These are phyloP conservation scores for Varanus komodoensis DNA, from an alignment of 2,113 vertebrate genomes.

Conservation along the genomic window DNA sequence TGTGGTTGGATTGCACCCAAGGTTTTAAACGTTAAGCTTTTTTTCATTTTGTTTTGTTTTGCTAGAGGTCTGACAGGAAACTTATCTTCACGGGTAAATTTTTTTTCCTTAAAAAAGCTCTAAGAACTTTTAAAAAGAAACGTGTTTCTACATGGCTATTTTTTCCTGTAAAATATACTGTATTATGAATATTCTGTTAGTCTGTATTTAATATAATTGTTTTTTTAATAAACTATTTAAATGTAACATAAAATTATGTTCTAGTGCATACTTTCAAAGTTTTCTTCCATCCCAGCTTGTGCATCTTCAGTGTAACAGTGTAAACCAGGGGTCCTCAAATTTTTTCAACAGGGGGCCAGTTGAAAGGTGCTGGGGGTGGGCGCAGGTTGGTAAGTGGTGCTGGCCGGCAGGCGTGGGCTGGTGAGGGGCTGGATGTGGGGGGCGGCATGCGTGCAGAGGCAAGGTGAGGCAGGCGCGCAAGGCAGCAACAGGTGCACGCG, in stretches of 20 bases:
- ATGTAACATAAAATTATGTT: constrained; percentile 58
- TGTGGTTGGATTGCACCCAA: background rate
- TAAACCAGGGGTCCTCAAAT: background rate
- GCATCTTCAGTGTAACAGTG: background rate
- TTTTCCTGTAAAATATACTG: constrained; percentile 67
- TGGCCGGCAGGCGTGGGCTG: too few species aligned
- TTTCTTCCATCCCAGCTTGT: background rate
- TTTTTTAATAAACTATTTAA: constrained; percentile 78
- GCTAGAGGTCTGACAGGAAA: constrained; percentile 48
- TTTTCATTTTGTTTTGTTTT: constrained; percentile 27
- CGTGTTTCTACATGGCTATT: constrained; percentile 64
- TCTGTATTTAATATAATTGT: constrained; percentile 75
- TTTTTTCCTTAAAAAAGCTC: constrained; percentile 62
- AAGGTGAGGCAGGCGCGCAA: too few species aligned
- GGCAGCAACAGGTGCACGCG: too few species aligned
- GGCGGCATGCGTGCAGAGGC: too few species aligned
- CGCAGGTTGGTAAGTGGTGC: too few species aligned
- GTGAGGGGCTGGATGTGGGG: too few species aligned
- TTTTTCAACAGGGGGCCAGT: too few species aligned
- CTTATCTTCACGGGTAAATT: constrained; percentile 62
- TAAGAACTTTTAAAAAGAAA: constrained; percentile 61
- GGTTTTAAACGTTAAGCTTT: constrained; percentile 41
- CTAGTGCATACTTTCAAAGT: constrained; percentile 30
- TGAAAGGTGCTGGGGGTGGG: too few species aligned
- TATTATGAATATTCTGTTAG: constrained; percentile 65